Base-by-base conservation (phyloP, 2,797 vertebrate genomes). In the Hipposideros larvatus region DNA sequence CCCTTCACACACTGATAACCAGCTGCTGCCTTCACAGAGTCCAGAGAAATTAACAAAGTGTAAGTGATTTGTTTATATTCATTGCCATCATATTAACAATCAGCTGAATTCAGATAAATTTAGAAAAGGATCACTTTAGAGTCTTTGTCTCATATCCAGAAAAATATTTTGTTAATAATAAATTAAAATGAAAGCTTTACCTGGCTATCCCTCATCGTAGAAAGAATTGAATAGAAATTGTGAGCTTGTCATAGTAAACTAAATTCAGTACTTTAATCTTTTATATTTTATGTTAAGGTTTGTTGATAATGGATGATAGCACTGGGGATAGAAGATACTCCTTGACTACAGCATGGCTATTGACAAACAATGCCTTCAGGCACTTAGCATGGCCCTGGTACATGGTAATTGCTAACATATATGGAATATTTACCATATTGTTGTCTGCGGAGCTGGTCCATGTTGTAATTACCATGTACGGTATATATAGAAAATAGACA, bases 21-120 rank as follows among this genome's bases (percentile, higher is more conserved):
- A 97, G 83, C 98, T 68, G 97, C 98, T 98, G 87, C 98, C 98
- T 84, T 96, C 98, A 87, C 98, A 98, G 94, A 98, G 94, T 37
- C 97, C 98, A 92, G 98, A 98, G 90, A 96, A 97, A 66, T 96
- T 98, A 92, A 96, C 97, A 8, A 98, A 90, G 21, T 98, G 99
- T 99, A 96, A 96, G 95, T 97, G 78, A 63, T 65, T 87, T 80
- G 59, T 70, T 87, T 84, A 66, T 66, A 65, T 57, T 93, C 22
- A 91, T 68, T 90, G 10, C 53, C 48, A 89, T 46, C 37, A n/a
- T n/a, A 71, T 92, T 86, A 87, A 66, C 15, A 90, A 82, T 77
- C 15, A 84, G 41, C 34, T 48, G 26, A 59, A 87, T 63, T 93
- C 41, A 90, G 79, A 90, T 94, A 92, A 43, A 83, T 74, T 92